Base-by-base conservation (phyloP, 30 jellyfish, hydroid and myxozoan species). In the Cassiopea andromeda region DNA sequence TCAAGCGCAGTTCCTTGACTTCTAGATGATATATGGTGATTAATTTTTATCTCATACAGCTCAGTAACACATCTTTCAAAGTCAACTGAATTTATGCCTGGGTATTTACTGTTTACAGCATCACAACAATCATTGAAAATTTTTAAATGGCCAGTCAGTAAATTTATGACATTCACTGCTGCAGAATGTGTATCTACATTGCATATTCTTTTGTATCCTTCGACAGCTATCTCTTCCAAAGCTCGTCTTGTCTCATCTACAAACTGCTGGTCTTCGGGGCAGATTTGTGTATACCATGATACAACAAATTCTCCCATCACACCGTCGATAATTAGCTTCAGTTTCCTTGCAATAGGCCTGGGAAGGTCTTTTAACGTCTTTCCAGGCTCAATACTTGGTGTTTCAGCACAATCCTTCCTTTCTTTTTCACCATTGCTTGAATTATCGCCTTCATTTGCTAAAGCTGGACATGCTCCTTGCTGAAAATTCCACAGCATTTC, bases 1-100 rank as follows among this genome's bases (percentile, higher is more conserved):
- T 95, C 99, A 76, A 95, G 38, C 19, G 91, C 98, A 4, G 96
- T 49, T 13, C 98, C 97, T 81, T 95, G 97, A 73, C 93, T 91
- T 50, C 75, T 83, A 14, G 99, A 87, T 10, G 99, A 97, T 12
- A 95, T 60, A 60, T 95, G 98, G 1, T 73, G 85, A 1, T 16
- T 75, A 46, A 88, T 81, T 68, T 92, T 89, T 60, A 94, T 91
- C 85, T 95, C 99, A 68, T 95, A 95, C 18, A 95, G 93, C 68
- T 95, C 99, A 1, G 94, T 77, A 1, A 95, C 78, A 73, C 98
- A 91, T 38, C 75, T 81, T 47, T 97, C 93, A 84, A 91, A 95
- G 80, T 95, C 99, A 18, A 73, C 74, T 19, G 92, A 81, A 66
- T 77, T 66, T 17, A 95, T 91, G 5, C 98, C 97, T 44, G 98